Evolutionary conservation across 2,113 vertebrate species (phyloP).

Genomic region (Poecilia latipinna): DNA sequence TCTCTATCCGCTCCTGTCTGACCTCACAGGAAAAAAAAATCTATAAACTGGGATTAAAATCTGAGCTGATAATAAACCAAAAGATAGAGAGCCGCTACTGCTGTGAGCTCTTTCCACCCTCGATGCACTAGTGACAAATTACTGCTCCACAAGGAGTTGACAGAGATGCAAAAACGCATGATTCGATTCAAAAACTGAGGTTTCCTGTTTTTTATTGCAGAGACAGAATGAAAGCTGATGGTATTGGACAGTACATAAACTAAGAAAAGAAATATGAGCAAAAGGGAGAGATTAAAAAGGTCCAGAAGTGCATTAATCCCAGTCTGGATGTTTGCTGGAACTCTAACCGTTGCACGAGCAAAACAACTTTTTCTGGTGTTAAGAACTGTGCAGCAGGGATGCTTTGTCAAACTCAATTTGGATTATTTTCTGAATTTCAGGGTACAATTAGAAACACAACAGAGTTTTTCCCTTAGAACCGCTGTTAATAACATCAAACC

Average conservation of each 20-base stretch:
- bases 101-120: slow-evolving; percentile 32
- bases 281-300: background rate
- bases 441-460: background rate
- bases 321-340: background rate
- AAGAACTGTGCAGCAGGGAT: background rate
- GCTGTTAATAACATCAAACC: background rate
- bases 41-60: slow-evolving; percentile 62
- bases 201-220: background rate
- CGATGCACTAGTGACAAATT: slow-evolving; percentile 16
- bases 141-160: slow-evolving; percentile 19
- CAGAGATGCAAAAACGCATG: slow-evolving; percentile 2
- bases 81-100: slow-evolving; percentile 20
- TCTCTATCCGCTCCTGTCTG: slow-evolving; percentile 38
- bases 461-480: background rate
- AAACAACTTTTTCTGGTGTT: background rate
- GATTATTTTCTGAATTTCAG: background rate
- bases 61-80: slow-evolving; percentile 46
- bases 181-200: background rate
- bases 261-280: background rate
- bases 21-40: slow-evolving; percentile 41
- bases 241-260: background rate
- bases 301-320: background rate
- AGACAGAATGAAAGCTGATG: background rate
- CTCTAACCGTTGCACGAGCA: background rate
- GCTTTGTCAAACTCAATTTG: background rate